Evolutionary conservation across 1,140 invertebrate genomes (phyloP).

Genomic region (Drosophila sucinea): DNA sequence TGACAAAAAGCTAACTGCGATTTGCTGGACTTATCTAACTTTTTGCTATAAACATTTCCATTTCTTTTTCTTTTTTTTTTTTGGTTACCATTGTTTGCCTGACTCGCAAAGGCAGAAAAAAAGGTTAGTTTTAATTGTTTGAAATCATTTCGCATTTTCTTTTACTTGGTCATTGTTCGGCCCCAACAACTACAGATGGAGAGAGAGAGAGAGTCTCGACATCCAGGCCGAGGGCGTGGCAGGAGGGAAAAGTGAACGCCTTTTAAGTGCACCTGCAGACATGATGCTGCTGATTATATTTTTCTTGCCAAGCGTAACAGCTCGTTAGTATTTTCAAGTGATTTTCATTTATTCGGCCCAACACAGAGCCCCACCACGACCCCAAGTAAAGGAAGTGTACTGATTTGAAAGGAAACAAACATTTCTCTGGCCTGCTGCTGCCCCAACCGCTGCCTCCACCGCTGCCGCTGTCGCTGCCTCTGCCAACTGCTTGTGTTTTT

Average conservation of each 20-base stretch:
- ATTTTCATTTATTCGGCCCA: constrained; percentile 73
- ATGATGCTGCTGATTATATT: constrained; percentile 82
- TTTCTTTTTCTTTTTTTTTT: constrained; percentile 12
- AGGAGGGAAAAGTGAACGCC: constrained; percentile 72
- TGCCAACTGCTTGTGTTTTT: constrained; percentile 12
- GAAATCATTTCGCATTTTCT: constrained; percentile 31
- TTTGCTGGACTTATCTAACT: constrained; percentile 19
- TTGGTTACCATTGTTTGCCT: constrained; percentile 41
- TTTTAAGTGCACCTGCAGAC: constrained; percentile 81
- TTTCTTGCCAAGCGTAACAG: constrained; percentile 80
- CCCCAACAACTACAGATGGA: not conserved
- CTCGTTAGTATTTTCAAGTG: constrained; percentile 81
- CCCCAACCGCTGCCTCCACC: too few relatives aligned
- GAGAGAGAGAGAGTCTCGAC: too few relatives aligned
- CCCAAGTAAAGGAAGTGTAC: constrained; percentile 61
- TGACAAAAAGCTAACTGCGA: constrained; percentile 56
- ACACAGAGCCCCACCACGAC: constrained; percentile 35
- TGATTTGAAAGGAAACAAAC: constrained; percentile 81
- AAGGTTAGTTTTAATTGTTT: constrained; percentile 79
- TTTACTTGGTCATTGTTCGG: constrained; percentile 53
- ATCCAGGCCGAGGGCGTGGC: constrained; percentile 25
- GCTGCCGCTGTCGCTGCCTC: not conserved
- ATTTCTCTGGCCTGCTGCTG: constrained; percentile 40
- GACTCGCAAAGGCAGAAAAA: constrained; percentile 30
- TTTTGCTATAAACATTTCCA: constrained; percentile 9